Evolutionary conservation across 2,113 vertebrate genomes (phyloP).

Genomic region (Piprites chloris): DNA sequence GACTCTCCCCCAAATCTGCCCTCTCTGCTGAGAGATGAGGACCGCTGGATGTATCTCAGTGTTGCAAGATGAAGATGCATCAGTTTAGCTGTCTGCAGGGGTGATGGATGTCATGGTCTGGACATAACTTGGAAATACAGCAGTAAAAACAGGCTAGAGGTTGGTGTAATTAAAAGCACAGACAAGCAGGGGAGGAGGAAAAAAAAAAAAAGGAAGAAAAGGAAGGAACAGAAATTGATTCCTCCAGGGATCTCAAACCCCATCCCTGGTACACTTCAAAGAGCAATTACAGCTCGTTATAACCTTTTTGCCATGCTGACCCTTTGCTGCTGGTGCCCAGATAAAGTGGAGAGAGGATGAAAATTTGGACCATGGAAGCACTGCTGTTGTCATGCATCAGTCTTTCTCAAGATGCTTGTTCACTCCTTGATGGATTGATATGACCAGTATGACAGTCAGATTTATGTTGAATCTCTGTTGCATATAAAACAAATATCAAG

Average conservation of each 20-base stretch:
- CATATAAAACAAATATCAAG: not conserved
- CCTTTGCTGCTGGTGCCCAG: not conserved
- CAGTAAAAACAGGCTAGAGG: not conserved
- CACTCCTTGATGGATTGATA: not conserved
- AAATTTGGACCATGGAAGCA: not conserved
- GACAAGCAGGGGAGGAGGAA: not conserved
- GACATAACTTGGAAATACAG: not conserved
- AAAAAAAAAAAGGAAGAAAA: not conserved
- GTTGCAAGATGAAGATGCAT: not conserved
- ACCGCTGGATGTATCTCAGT: not conserved
- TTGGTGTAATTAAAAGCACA: not conserved
- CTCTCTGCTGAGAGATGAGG: not conserved
- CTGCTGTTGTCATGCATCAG: not conserved
- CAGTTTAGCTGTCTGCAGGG: not conserved
- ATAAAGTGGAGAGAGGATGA: not conserved
- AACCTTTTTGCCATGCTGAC: not conserved
- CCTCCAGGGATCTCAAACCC: not conserved
- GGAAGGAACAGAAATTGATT: not conserved
- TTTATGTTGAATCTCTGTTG: constrained; percentile 7
- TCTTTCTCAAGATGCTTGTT: not conserved
- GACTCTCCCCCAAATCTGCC: not conserved
- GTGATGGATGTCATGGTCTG: not conserved
- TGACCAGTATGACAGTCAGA: rapidly evolving
- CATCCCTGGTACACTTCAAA: not conserved
- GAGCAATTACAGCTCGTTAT: not conserved